Base-by-base conservation (phyloP, 2,888 invertebrate genomes). In the Callimorpha dominula region DNA sequence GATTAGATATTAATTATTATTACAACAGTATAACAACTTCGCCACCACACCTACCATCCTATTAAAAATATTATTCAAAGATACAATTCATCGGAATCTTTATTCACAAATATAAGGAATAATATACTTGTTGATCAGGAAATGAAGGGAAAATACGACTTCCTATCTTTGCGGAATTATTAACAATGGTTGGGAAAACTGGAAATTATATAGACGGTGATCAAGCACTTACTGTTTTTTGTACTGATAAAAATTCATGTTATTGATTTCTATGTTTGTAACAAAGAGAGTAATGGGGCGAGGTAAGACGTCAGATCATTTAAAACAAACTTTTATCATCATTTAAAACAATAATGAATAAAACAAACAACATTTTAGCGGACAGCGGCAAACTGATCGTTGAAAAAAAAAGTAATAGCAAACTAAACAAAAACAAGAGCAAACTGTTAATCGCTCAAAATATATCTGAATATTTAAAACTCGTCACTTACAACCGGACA, bases 401-500 rank as follows among this genome's bases (percentile, higher is more conserved):
- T 9, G 9, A 52, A 49, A 60, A 65, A 65, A 60, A 42, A 49
- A 4, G 3, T 20, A 54, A 69, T 46, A 20, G 20, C 5, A 63
- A 75, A 17, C 50, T 4, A 42, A 69, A 15, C 57, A 67, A 72
- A 75, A 77, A 71, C 52, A 52, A 62, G 64, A 73, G 65, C 9
- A 52, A 78, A 72, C 54, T 60, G 65, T 67, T 66, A 69, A 54
- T 52, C 31, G 54, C 66, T 65, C 67, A 78, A 78, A 76, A 81
- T 77, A 79, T 65, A 78, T 69, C 71, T 68, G 63, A 74, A 74
- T 84, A 80, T 79, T 73, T 77, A 80, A 80, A 79, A 72, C 71
- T 71, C 74, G 74, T 78, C 85, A 76, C 80, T 77, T 74, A 73
- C 71, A 82, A 78, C 70, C 75, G 78, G 81, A 84, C 87, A 88